These are phyloP conservation scores for Entomobrya multifasciata DNA, from an alignment of 2,888 invertebrate species.

Conservation along the genomic window DNA sequence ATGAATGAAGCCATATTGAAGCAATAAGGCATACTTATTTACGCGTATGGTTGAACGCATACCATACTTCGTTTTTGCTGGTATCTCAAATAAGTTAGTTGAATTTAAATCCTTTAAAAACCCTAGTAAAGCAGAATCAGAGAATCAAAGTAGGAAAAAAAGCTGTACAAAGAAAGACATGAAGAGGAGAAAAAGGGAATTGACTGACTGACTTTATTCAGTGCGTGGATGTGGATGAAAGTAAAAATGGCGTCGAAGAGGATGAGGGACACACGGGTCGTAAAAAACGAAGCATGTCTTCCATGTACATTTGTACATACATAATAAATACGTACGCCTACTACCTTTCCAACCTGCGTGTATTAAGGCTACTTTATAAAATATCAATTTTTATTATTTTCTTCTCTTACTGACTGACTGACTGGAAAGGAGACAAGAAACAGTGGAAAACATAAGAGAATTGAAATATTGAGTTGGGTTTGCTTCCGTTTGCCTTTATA, in stretches of 20 bases:
- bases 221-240: conserved; percentile 3
- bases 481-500: conserved; percentile 24
- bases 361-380: conserved; percentile 24
- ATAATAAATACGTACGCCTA: neutral
- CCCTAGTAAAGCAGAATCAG: neutral
- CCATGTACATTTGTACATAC: no score
- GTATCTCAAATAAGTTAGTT: conserved; percentile 8
- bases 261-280: neutral
- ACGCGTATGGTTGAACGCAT: no score
- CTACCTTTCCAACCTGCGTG: neutral
- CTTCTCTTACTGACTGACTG: no score
- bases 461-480: conserved; percentile 69
- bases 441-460: conserved; percentile 33
- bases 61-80: neutral
- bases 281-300: no score
- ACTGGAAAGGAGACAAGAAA: neutral
- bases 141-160: neutral
- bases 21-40: neutral
- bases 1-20: conserved; percentile 30
- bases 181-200: neutral
- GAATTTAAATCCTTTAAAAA: conserved; percentile 38
- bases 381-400: conserved; percentile 51
- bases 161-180: neutral
- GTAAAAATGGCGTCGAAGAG: neutral
- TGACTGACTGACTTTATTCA: conserved; percentile 27